Evolutionary conservation across 2,797 vertebrate species (phyloP).

Genomic region (Enoplosus armatus): DNA sequence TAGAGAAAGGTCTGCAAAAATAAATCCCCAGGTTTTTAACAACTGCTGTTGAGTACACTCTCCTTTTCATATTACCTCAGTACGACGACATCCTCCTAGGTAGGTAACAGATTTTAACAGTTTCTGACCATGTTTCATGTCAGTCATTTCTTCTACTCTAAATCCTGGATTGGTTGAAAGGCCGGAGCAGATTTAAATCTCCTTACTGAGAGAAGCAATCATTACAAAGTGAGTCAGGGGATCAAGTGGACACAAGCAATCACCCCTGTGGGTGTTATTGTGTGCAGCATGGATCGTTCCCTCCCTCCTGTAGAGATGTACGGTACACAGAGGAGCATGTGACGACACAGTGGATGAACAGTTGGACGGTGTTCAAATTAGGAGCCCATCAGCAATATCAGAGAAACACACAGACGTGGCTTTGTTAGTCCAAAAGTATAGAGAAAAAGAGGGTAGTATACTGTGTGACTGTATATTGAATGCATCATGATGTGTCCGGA

Average conservation of each 20-base stretch:
- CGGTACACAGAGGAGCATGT: slow-evolving; percentile 20
- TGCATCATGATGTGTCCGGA: slow-evolving; percentile 2
- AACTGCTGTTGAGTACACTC: not conserved
- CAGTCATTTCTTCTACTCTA: slow-evolving; percentile 57
- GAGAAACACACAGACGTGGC: not conserved
- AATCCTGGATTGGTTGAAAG: slow-evolving; percentile 71
- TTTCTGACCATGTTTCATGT: slow-evolving; percentile 29
- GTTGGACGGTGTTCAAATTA: slow-evolving; percentile 4
- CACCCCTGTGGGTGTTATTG: slow-evolving; percentile 51
- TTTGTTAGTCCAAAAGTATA: not conserved
- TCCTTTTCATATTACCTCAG: not conserved
- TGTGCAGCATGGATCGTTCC: slow-evolving; percentile 34
- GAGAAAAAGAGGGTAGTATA: not conserved
- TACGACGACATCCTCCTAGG: not conserved
- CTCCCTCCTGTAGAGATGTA: slow-evolving; percentile 32
- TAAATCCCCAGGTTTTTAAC: not conserved
- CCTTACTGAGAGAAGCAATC: slow-evolving; percentile 78
- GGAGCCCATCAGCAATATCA: not conserved
- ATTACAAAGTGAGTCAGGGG: slow-evolving; percentile 74
- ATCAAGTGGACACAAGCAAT: slow-evolving; percentile 69
- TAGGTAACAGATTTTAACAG: slow-evolving; percentile 22
- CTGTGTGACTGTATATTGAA: not conserved
- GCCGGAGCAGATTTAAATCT: slow-evolving; percentile 76
- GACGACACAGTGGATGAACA: slow-evolving; percentile 23
- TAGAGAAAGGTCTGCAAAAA: slow-evolving; percentile 19